Evolutionary conservation across 2,113 vertebrate species (phyloP).

Genomic region (Larimichthys crocea): DNA sequence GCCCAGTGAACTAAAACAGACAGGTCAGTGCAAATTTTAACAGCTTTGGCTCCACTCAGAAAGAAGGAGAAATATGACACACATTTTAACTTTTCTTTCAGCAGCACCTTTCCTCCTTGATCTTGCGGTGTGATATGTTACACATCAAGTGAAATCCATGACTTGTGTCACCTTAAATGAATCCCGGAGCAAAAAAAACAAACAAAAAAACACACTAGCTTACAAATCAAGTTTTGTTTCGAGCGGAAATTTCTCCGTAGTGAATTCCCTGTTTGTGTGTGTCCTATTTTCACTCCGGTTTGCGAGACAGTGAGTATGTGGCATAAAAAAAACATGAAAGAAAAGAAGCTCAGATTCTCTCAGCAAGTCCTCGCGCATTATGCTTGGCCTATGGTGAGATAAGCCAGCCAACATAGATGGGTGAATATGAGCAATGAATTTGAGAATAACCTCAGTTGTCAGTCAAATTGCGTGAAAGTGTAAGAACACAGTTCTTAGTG

Average conservation of each 20-base stretch:
- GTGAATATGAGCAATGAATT: conserved; percentile 25
- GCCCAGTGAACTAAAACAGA: conserved; percentile 66
- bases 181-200: conserved; percentile 16
- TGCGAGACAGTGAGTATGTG: conserved; percentile 16
- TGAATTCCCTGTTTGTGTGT: conserved; percentile 31
- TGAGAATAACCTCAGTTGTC: conserved; percentile 33
- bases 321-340: conserved; percentile 35
- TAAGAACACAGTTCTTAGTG: neutral
- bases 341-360: conserved; percentile 9
- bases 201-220: conserved; percentile 1
- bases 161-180: conserved; percentile 33
- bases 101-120: conserved; percentile 20
- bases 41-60: conserved; percentile 51
- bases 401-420: conserved; percentile 18
- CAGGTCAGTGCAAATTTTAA: conserved; percentile 56
- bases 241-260: neutral
- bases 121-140: conserved; percentile 58
- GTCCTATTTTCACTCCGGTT: conserved; percentile 40
- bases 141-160: conserved; percentile 47
- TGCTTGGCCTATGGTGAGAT: neutral
- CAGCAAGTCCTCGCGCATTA: conserved; percentile 10
- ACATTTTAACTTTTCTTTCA: conserved; percentile 53
- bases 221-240: neutral
- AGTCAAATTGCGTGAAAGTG: conserved; percentile 1
- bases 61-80: conserved; percentile 48